Base-by-base conservation (phyloP, 2,888 invertebrate genomes). In the Dioctria linearis region DNA sequence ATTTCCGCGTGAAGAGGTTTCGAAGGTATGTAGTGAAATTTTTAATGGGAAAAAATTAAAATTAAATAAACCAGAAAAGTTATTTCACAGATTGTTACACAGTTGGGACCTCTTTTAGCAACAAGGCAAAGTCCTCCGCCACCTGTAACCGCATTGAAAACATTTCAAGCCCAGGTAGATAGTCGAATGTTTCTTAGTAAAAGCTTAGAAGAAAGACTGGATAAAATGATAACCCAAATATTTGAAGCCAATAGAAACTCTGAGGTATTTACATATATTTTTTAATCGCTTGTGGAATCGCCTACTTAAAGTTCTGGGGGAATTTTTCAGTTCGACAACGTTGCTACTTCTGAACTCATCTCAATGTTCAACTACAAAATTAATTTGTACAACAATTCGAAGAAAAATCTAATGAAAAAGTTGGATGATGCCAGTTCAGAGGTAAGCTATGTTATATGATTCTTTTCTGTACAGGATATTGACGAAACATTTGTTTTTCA, bases 301-400 rank as follows among this genome's bases (percentile, higher is more conserved):
- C 3, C 4, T 5, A n/a, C 54, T 3, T 51, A 3, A 51, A 4
- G 46, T 57, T 54, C 2, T 63, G 2, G 8, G 2, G 46, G 54
- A n/a, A n/a, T 51, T 25, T 82, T 83, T 51, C 37, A 84, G 83
- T 79, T 88, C 13, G 85, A 87, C n/a, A 85, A 87, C 80, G 83
- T 87, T 8, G 86, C 88, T 2, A 87, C 87, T 4, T 88, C 88
- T 0, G 88, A 88, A 83, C 85, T 88, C 46, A 87, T 88, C 78
- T 88, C 88, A 80, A 73, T 88, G 46, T 88, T 87, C 46, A 87
- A 87, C 75, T 87, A 88, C 83, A 88, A 88, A 84, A 86, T 87
- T 51, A 86, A 88, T 54, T 87, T 87, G 80, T 85, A 86, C 11
- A 86, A 84, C 51, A 84, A 85, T 25, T 82, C 84, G 5, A 84